phyloP scores from a whole-genome alignment of 2,797 vertebrate species.

The Semaprochilodus insignis region DNA sequence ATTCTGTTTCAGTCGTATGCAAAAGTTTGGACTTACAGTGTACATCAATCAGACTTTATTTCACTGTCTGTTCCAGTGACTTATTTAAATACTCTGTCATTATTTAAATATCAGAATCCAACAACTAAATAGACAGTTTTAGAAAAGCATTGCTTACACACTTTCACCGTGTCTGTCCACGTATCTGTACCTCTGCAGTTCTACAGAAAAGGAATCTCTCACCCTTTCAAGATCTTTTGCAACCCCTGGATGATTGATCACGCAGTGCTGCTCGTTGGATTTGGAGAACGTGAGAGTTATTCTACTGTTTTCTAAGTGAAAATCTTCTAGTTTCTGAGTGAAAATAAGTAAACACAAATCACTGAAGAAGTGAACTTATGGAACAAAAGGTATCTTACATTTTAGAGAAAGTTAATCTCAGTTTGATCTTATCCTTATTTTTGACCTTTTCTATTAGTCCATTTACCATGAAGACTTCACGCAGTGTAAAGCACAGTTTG shows the following conservation, averaged over 20 bases:
- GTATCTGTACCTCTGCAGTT: constrained; percentile 73
- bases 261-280: constrained; percentile 90
- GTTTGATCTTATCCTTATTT: background rate
- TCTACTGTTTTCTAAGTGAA: background rate
- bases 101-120: background rate
- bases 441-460: background rate
- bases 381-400: no score
- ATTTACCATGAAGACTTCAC: background rate
- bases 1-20: no score
- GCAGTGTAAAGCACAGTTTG: background rate
- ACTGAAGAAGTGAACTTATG: no score
- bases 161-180: background rate
- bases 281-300: constrained; percentile 84
- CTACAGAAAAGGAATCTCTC: constrained; percentile 88
- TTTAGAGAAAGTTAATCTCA: no score
- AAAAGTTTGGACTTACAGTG: no score
- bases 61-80: background rate
- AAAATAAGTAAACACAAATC: no score
- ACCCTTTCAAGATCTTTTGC: constrained; percentile 86
- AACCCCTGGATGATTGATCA: constrained; percentile 92
- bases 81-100: background rate
- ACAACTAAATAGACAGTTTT: background rate
- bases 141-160: no score
- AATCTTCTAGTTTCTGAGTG: no score
- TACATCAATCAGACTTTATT: no score